phyloP scores from a whole-genome alignment of 2,888 invertebrate species.

The Tenthredo amoena region DNA sequence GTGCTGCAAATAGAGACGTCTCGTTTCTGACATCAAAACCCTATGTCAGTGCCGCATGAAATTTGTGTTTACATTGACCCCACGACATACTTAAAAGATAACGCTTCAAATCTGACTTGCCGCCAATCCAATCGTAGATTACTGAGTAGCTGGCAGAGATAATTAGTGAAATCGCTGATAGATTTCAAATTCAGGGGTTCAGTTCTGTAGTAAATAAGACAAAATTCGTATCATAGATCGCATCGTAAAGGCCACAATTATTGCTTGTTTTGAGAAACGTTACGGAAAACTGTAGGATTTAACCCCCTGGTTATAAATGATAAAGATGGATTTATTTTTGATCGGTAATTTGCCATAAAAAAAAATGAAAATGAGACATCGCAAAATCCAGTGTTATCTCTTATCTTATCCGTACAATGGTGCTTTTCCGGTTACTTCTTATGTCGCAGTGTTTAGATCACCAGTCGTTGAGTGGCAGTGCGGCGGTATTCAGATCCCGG shows the following conservation, averaged over 20 bases:
- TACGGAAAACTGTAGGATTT: not conserved
- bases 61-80: not conserved
- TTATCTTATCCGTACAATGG: conserved; percentile 17
- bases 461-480: not conserved
- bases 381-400: not conserved
- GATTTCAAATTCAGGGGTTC: not conserved
- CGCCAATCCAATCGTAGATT: not conserved
- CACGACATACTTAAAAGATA: not conserved
- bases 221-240: not conserved
- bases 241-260: not conserved
- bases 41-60: not conserved
- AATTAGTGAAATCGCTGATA: not conserved
- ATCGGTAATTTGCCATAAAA: not conserved
- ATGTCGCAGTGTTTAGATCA: not conserved
- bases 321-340: not conserved
- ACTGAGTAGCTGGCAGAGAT: not conserved
- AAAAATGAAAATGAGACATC: not conserved
- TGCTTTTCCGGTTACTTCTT: not conserved
- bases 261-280: not conserved
- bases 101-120: not conserved
- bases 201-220: not conserved
- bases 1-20: not conserved
- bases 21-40: not conserved
- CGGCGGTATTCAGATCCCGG: not conserved
- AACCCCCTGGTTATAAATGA: not conserved